Evolutionary conservation across 2,113 vertebrate species (phyloP).

Genomic region (Anolis sagrei): DNA sequence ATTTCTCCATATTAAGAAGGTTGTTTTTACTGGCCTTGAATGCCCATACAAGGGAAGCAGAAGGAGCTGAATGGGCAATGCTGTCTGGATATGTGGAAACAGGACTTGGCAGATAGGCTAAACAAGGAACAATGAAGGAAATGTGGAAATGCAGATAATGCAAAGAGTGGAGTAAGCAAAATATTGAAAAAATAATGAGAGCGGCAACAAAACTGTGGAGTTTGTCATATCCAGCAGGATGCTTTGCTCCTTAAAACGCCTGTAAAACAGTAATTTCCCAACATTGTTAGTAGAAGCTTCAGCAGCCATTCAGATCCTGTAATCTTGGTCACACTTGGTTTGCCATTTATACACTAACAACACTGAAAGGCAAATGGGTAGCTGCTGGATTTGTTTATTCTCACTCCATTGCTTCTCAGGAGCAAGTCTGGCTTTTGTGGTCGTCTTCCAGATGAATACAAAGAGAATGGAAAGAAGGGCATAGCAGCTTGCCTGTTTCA

Average conservation of each 20-base stretch:
- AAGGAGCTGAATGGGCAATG: background rate
- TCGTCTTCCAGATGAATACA: background rate
- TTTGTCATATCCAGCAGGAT: background rate
- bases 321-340: background rate
- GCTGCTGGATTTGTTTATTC: background rate
- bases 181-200: background rate
- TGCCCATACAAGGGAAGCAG: background rate
- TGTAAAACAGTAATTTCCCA: background rate
- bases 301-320: background rate
- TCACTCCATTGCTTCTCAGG: background rate
- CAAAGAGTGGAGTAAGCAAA: background rate
- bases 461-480: background rate
- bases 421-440: background rate
- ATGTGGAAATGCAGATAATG: background rate
- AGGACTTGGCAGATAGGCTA: background rate
- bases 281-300: background rate
- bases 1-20: background rate
- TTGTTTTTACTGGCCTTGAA: background rate
- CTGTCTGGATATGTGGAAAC: background rate
- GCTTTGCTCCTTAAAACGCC: background rate
- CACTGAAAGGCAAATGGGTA: background rate
- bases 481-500: background rate
- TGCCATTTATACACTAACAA: background rate
- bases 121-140: background rate
- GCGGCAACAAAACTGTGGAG: background rate